Base-by-base conservation (phyloP, 2,888 invertebrate genomes). In the Perizoma affinitatum region DNA sequence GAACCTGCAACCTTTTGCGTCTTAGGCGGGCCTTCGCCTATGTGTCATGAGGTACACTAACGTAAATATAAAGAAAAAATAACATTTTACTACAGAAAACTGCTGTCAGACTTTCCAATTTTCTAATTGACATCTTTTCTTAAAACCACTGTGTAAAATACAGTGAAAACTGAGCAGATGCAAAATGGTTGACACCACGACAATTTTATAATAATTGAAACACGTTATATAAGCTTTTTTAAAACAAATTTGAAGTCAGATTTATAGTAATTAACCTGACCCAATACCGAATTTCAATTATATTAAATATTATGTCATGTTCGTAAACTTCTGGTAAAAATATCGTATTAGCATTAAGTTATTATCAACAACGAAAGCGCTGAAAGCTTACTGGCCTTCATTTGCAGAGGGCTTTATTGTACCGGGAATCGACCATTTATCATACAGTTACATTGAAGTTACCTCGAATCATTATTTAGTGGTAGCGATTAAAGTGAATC, bases 391-490 rank as follows among this genome's bases (percentile, higher is more conserved):
- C 54, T 44, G 54, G 46, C 54, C 62, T 54, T 46, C 51, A 46
- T 52, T 58, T 52, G 41, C 58, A 45, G 57, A 53, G 45, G 33
- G 55, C 63, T 55, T 54, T 63, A 63, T 58, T 63, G 63, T 63
- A 63, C 58, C 55, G 55, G 50, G 63, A 62, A 63, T 67, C 67
- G 63, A 72, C 60, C 65, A 73, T 75, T 71, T 72, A 73, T 78
- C 71, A 75, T 72, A 72, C 69, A 66, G 56, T 68, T 75, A 76
- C 72, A 73, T 73, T 73, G 69, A 64, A 73, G 72, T 71, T 75
- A 72, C 74, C 70, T 76, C 76, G 72, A 73, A 74, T 71, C 70
- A 75, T 75, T 78, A 77, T 78, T 77, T 78, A 77, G 72, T 67
- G 66, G 72, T 69, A 72, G 66, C 76, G 76, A 77, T 76, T 78